Percentiles rank a stretch among this genome's conserved stretches.
Evolutionary conservation across 2,113 vertebrate genomes (phyloP).

Genomic region (Eulacestoma nigropectus): DNA sequence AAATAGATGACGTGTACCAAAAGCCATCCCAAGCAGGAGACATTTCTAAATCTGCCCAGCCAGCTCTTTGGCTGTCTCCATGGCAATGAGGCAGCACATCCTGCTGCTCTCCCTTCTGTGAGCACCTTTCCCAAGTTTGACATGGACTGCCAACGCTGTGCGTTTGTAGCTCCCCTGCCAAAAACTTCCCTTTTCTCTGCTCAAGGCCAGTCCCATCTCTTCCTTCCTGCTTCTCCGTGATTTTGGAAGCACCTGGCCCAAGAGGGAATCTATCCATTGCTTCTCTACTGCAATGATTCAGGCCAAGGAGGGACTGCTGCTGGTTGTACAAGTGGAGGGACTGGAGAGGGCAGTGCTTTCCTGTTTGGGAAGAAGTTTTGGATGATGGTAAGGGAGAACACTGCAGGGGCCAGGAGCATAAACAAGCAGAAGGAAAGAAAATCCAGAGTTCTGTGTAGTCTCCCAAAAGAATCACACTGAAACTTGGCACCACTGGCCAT

Average conservation of each 20-base stretch:
- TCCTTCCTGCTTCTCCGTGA: not conserved
- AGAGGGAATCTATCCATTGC: not conserved
- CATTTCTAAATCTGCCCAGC: not conserved
- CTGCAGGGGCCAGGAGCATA: not conserved
- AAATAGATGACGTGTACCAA: not conserved
- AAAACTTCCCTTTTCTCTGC: not conserved
- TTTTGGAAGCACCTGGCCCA: not conserved
- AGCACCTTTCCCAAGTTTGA: not conserved
- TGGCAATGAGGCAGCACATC: not conserved
- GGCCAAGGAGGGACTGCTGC: not conserved
- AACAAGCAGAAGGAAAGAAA: constrained; percentile 17
- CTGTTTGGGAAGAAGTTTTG: not conserved
- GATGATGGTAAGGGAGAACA: not conserved
- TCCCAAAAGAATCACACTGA: not conserved
- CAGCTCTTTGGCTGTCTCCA: constrained; percentile 21
- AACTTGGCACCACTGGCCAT: constrained; percentile 36
- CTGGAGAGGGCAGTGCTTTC: not conserved
- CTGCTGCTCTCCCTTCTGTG: not conserved
- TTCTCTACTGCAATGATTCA: not conserved
- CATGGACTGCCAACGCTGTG: fast-evolving
- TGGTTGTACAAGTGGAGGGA: not conserved
- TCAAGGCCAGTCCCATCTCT: not conserved
- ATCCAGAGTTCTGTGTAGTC: not conserved
- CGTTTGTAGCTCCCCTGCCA: not conserved
- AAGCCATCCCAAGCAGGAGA: not conserved